These are phyloP conservation scores for Numenius arquata DNA, from an alignment of 2,113 vertebrate species.

Conservation along the genomic window DNA sequence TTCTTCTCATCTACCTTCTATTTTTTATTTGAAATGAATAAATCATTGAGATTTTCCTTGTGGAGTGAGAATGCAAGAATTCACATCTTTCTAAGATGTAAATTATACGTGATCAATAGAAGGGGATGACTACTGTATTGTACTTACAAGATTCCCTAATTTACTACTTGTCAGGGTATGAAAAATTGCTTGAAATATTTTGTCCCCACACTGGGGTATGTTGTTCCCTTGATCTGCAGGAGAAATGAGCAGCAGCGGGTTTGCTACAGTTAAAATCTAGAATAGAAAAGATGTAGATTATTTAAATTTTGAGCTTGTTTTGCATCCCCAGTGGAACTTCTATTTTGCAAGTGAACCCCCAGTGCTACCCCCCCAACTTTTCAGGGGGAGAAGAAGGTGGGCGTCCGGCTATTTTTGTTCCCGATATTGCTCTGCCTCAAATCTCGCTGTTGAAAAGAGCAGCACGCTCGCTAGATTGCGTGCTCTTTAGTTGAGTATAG, in stretches of 20 bases:
- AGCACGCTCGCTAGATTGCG: not conserved
- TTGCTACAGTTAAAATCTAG: slow-evolving; percentile 3
- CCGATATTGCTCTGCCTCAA: not conserved
- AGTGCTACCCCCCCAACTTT: not conserved
- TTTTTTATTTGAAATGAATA: slow-evolving; percentile 98
- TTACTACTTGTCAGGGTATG: slow-evolving; percentile 73
- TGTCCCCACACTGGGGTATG: slow-evolving; percentile 47
- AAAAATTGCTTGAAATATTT: slow-evolving; percentile 69
- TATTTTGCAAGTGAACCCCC: not conserved
- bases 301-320: slow-evolving; percentile 58
- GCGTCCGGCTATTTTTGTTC: not conserved
- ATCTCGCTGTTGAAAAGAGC: not conserved
- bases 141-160: slow-evolving; percentile 78
- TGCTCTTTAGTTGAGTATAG: not conserved
- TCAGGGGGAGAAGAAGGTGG: not conserved
- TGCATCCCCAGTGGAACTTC: slow-evolving; percentile 27
- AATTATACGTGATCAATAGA: slow-evolving; percentile 97
- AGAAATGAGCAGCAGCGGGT: slow-evolving; percentile 8
- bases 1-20: slow-evolving; percentile 97
- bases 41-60: slow-evolving; percentile 97
- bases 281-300: slow-evolving; percentile 61
- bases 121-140: slow-evolving; percentile 78
- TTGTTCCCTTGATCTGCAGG: slow-evolving; percentile 66
- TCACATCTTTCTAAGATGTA: slow-evolving; percentile 93
- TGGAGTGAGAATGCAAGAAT: slow-evolving; percentile 92